Base-by-base conservation (phyloP, 2,797 vertebrate species). In the Vipera latastei region DNA sequence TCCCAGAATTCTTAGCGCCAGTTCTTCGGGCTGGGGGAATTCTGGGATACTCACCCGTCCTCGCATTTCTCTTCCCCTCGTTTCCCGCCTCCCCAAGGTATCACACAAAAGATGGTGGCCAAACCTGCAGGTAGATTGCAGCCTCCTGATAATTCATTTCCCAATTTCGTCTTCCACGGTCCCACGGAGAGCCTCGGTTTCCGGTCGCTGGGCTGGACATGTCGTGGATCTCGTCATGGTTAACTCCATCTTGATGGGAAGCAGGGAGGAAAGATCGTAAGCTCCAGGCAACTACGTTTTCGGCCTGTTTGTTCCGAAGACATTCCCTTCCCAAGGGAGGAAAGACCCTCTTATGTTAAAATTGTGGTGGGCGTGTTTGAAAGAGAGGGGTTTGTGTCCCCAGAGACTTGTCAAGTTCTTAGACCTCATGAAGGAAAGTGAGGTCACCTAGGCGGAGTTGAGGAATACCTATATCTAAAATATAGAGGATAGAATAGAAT, bases 61-160 rank as follows among this genome's bases (percentile, higher is more conserved):
- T 48, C 38, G 3, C 44, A 38, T 78, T 26, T 48, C 60, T 56
- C 61, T 83, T 20, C 20, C 38, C 38, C 22, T 69, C 4, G 16
- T 12, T 78, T 22, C 25, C 26, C 3, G 4, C 6, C 14, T 9
- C 4, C 4, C 9, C 73, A 83, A 78, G 7, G 2, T 14, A 16
- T 73, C n/a, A 32, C 5, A 2, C 9, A 55, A 14, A 14, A 26
- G 51, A 32, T 20, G 16, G 22, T 3, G 89, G 86, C 97, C 97
- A 92, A 53, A 99, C 99, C 98, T 99, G 99, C 96, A 99, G 98
- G 97, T 99, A 99, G 97, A 99, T 99, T 20, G 99, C 99, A 86
- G 99, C 98, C 97, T 99, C 99, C 96, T 99, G 99, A 96, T 99
- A 99, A 96, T 99, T 99, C 98, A 99, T 99, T 94, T 99, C 99